Evolutionary conservation across 2,113 vertebrate genomes (phyloP).

Genomic region (Ptilonorhynchus violaceus): DNA sequence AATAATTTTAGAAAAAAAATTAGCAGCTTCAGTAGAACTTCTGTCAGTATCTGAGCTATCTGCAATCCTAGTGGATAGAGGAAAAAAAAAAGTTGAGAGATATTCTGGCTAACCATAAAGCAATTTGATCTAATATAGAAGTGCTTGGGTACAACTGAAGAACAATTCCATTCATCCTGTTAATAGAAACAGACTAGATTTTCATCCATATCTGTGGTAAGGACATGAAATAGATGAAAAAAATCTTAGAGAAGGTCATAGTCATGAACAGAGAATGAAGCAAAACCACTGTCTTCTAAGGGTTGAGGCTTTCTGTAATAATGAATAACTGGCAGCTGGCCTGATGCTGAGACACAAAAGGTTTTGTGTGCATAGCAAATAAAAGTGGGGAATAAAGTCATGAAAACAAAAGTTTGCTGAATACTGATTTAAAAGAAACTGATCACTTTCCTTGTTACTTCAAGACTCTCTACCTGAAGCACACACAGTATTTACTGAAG

Average conservation of each 20-base stretch:
- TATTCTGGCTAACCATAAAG: neutral
- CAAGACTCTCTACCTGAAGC: neutral
- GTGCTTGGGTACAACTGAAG: slow-evolving; percentile 33
- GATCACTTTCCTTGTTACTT: neutral
- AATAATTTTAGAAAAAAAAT: neutral
- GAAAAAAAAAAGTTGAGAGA: neutral
- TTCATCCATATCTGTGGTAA: slow-evolving; percentile 33
- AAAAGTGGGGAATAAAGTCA: neutral
- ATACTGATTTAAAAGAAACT: neutral
- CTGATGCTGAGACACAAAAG: neutral
- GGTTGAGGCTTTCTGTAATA: neutral
- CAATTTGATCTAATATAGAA: slow-evolving; percentile 39
- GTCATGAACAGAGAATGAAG: slow-evolving; percentile 7
- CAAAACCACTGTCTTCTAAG: neutral
- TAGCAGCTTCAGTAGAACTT: neutral
- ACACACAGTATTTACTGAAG: neutral
- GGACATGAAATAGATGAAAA: slow-evolving; percentile 39
- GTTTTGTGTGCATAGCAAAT: neutral
- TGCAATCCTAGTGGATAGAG: neutral
- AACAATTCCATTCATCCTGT: slow-evolving; percentile 59
- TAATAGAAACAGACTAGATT: slow-evolving; percentile 55
- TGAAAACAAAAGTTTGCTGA: neutral
- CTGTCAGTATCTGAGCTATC: neutral
- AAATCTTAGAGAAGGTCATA: slow-evolving; percentile 47
- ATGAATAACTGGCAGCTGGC: neutral